phyloP scores from a whole-genome alignment of 2,797 vertebrate species.

The Neosalanx taihuensis region DNA sequence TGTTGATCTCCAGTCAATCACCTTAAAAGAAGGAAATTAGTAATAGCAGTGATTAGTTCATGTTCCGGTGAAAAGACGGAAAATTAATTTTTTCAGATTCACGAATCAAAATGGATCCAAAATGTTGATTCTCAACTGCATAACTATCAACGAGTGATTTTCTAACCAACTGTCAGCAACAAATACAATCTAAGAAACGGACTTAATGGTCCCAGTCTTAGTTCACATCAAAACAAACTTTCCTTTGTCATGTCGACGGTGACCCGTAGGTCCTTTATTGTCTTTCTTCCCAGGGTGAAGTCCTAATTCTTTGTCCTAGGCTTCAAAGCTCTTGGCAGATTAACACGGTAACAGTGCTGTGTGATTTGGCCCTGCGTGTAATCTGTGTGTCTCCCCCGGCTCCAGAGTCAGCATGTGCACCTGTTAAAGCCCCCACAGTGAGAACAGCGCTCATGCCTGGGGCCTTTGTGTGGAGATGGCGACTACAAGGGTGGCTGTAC shows the following conservation, averaged over 20 bases:
- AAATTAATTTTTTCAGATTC: neutral
- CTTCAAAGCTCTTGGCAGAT: conserved; percentile 73
- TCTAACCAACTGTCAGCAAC: neutral
- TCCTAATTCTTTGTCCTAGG: conserved; percentile 60
- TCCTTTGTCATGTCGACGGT: conserved; percentile 32
- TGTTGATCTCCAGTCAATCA: neutral
- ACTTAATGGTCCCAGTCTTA: neutral
- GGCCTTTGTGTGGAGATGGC: conserved; percentile 34
- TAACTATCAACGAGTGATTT: too few relatives aligned
- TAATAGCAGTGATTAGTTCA: neutral
- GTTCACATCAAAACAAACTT: neutral
- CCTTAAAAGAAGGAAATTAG: neutral
- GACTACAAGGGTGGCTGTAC: conserved; percentile 46
- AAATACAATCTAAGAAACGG: neutral
- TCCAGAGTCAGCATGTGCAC: conserved; percentile 61
- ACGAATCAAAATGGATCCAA: neutral
- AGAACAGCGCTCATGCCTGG: conserved; percentile 52
- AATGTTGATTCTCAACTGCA: neutral
- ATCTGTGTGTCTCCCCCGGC: conserved; percentile 69
- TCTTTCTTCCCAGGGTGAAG: conserved; percentile 40
- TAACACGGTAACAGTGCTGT: conserved; percentile 61
- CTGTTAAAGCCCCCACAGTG: conserved; percentile 66
- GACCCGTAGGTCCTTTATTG: conserved; percentile 7
- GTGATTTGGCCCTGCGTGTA: conserved; percentile 61
- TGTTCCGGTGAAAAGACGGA: neutral